Percentiles rank a stretch among this genome's conserved stretches.
Conservation (phyloP, 1,140 invertebrate species). For the Acromyrmex charruanus region DNA sequence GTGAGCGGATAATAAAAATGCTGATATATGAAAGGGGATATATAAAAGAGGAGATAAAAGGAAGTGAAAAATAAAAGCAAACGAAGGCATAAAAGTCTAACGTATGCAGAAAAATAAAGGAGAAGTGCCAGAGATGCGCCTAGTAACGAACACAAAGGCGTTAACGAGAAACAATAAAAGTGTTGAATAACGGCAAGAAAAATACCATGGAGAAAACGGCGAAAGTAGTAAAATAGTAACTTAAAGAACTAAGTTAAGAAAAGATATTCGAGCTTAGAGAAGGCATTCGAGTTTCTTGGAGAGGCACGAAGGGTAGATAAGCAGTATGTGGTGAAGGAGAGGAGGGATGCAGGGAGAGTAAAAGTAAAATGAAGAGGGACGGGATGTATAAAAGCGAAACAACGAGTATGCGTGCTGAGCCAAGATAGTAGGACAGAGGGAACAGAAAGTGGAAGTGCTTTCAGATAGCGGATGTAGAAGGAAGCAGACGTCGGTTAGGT, state of each 20-base stretch:
- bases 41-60: neutral
- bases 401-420: conserved; percentile 10
- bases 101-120: conserved; percentile 51
- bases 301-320: conserved; percentile 46
- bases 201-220: conserved; percentile 8
- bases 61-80: conserved; percentile 15
- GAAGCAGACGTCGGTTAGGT: neutral
- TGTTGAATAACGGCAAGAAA: conserved; percentile 50
- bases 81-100: neutral
- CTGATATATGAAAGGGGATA: conserved; percentile 33
- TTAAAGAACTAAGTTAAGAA: conserved; percentile 47
- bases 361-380: conserved; percentile 39
- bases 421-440: neutral
- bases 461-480: conserved; percentile 53
- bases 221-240: conserved; percentile 58
- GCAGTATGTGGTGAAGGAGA: conserved; percentile 31
- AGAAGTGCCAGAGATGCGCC: neutral
- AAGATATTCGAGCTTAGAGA: conserved; percentile 44
- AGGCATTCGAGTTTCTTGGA: conserved; percentile 44
- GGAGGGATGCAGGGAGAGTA: neutral
- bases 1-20: conserved; percentile 32
- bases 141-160: conserved; percentile 42
- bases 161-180: conserved; percentile 55
- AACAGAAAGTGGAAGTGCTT: conserved; percentile 45
- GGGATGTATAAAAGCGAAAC: conserved; percentile 39